phyloP scores from a whole-genome alignment of 2,888 invertebrate genomes.

The Chesias legatella region DNA sequence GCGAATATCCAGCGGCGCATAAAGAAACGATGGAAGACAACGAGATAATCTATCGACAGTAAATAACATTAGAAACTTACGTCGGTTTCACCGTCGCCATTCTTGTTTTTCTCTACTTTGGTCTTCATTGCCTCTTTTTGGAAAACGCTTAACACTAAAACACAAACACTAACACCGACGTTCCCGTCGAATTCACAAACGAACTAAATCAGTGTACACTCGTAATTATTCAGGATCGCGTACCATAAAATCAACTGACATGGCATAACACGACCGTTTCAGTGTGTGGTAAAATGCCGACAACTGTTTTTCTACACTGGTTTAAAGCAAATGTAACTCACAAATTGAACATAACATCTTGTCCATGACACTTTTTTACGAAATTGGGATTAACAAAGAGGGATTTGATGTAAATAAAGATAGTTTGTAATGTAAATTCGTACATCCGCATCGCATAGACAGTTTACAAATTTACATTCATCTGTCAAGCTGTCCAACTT shows the following conservation, averaged over 20 bases:
- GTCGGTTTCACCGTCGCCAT: conserved; percentile 78
- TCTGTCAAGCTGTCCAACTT: conserved; percentile 38
- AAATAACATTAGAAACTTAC: conserved; percentile 55
- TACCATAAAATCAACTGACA: conserved; percentile 68
- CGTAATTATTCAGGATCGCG: conserved; percentile 66
- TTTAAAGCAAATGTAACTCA: conserved; percentile 2
- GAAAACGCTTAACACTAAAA: conserved; percentile 63
- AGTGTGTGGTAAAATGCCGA: conserved; percentile 52
- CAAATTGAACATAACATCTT: conserved; percentile 24
- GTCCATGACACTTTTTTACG: conserved; percentile 56
- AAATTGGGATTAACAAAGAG: conserved; percentile 46
- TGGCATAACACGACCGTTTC: conserved; percentile 53
- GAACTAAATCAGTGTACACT: conserved; percentile 51
- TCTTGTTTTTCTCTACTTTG: conserved; percentile 80
- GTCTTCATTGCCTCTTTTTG: conserved; percentile 80
- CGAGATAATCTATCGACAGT: conserved; percentile 10
- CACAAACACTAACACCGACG: conserved; percentile 57
- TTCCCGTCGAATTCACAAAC: conserved; percentile 49
- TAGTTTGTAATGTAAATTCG: no score
- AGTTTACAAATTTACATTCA: conserved; percentile 48
- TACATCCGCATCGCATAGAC: conserved; percentile 39
- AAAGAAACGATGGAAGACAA: conserved; percentile 9
- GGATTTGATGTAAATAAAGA: no score
- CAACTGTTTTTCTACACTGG: conserved; percentile 27
- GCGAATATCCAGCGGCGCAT: neutral